Evolutionary conservation across 2,113 vertebrate genomes (phyloP).

Genomic region (Onychorhynchus coronatus): DNA sequence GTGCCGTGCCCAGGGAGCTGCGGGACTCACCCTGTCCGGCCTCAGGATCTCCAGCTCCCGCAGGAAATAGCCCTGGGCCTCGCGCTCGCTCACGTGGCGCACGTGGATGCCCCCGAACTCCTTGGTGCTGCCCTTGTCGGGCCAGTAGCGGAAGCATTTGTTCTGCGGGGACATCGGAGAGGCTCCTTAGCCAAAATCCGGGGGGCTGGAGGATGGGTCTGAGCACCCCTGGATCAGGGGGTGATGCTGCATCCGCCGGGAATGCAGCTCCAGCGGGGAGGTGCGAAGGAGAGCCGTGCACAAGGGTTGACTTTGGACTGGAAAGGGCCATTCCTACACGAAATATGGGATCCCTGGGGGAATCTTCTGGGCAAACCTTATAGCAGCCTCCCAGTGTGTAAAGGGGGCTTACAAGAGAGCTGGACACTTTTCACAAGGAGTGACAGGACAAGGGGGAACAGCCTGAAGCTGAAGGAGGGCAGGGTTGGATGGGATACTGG

Average conservation of each 20-base stretch:
- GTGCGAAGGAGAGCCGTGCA: neutral
- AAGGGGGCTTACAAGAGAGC: neutral
- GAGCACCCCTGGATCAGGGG: neutral
- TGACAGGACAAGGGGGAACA: too few species aligned
- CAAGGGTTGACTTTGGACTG: neutral
- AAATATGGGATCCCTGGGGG: neutral
- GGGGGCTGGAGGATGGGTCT: neutral
- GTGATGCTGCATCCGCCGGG: neutral
- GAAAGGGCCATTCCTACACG: fast-evolving
- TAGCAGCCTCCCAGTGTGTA: neutral
- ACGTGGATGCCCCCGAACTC: constrained; percentile 77
- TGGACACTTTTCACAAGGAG: neutral
- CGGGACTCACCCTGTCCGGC: constrained; percentile 72
- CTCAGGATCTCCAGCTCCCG: constrained; percentile 80
- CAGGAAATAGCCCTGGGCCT: constrained; percentile 81
- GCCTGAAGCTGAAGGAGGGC: neutral
- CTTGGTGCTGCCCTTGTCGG: constrained; percentile 70
- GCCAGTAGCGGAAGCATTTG: constrained; percentile 88
- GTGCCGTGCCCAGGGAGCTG: too few species aligned
- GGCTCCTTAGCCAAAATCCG: neutral
- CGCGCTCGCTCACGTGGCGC: constrained; percentile 74
- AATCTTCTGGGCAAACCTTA: neutral
- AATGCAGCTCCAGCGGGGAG: fast-evolving
- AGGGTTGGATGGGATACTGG: neutral
- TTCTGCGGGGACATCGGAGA: constrained; percentile 67